These are phyloP conservation scores for Syngnathus acus DNA, from an alignment of 2,797 vertebrate species.

Conservation along the genomic window DNA sequence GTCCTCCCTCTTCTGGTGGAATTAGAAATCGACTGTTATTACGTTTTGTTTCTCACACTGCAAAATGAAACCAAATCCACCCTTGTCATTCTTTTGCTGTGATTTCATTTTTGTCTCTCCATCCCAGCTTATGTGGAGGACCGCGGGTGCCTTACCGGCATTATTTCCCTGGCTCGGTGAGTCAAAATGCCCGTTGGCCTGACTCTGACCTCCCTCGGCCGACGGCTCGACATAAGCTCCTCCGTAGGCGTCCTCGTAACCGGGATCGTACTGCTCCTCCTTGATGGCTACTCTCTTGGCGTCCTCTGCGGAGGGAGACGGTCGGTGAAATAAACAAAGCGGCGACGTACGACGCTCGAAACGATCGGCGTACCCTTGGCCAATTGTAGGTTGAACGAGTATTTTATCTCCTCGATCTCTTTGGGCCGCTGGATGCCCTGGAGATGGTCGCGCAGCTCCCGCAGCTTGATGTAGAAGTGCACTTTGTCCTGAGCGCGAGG, in stretches of 20 bases:
- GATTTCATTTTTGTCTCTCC: background rate
- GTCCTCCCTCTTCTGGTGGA: constrained; percentile 39
- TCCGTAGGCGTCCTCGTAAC: constrained; percentile 89
- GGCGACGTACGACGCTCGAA: background rate
- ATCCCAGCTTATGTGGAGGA: background rate
- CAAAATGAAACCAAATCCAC: too few relatives aligned
- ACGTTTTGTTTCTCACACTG: background rate
- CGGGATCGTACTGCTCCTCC: constrained; percentile 94
- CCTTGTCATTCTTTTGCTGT: too few relatives aligned
- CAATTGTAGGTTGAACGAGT: constrained; percentile 81
- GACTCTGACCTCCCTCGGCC: constrained; percentile 40
- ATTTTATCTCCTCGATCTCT: constrained; percentile 85
- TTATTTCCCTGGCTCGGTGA: constrained; percentile 55
- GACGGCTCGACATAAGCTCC: constrained; percentile 70
- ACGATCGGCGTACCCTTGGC: constrained; percentile 77
- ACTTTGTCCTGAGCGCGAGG: constrained; percentile 98
- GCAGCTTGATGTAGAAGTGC: constrained; percentile 96
- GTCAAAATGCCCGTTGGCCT: constrained; percentile 70
- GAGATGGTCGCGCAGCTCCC: constrained; percentile 85
- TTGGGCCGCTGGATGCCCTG: constrained; percentile 69
- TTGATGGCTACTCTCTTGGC: constrained; percentile 95
- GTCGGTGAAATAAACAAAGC: background rate
- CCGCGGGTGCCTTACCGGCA: constrained; percentile 52
- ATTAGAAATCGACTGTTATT: constrained; percentile 1
- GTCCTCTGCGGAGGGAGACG: constrained; percentile 74